Evolutionary conservation across 1,140 invertebrate species (phyloP).

Genomic region (Drosophila paulistorum): DNA sequence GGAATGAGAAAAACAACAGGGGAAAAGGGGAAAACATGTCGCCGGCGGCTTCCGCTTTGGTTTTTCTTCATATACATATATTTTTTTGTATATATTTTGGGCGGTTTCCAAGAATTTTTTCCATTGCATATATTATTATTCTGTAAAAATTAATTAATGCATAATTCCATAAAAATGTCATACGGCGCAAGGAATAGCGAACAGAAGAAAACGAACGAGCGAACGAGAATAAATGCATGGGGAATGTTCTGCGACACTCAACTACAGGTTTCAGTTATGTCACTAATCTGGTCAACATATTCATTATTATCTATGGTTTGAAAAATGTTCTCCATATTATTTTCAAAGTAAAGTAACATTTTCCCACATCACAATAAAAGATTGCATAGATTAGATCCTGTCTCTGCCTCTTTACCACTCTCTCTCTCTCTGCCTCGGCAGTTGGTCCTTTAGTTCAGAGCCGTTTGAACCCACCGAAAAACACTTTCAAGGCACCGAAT

Average conservation of each 20-base stretch:
- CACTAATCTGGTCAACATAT: too few relatives aligned
- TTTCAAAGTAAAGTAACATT: background rate
- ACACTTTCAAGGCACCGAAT: conserved; percentile 45
- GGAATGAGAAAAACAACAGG: background rate
- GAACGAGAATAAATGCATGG: background rate
- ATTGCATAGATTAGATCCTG: background rate
- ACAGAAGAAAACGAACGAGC: background rate
- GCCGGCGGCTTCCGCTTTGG: conserved; percentile 16
- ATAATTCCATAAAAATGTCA: conserved; percentile 21
- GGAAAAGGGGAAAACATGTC: conserved; percentile 7
- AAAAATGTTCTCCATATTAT: background rate
- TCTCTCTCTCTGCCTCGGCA: background rate
- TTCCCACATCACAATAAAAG: conserved; percentile 7
- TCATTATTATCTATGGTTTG: too few relatives aligned
- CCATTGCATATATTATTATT: conserved; percentile 16
- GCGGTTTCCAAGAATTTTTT: conserved; percentile 15
- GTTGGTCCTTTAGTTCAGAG: background rate
- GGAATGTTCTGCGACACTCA: background rate
- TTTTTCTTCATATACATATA: background rate
- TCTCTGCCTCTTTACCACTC: too few relatives aligned
- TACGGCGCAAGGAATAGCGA: conserved; percentile 13
- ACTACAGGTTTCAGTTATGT: background rate
- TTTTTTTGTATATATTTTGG: background rate
- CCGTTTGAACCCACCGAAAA: conserved; percentile 9
- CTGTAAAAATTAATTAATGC: conserved; percentile 21